Conservation (phyloP, 2,113 vertebrate genomes). For the Gymnobelideus leadbeateri region DNA sequence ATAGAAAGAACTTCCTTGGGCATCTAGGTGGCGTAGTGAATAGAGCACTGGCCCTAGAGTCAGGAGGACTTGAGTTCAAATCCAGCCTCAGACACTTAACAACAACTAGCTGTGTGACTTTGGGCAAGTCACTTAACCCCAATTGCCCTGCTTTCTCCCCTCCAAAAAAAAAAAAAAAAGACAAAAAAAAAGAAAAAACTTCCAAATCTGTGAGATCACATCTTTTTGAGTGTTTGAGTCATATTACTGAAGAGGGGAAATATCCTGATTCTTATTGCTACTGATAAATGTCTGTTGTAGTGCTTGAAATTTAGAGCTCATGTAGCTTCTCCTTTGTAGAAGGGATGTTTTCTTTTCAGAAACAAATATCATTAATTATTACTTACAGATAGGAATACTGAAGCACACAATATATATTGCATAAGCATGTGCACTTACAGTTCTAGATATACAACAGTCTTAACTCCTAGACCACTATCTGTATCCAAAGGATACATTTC, state of each 20-base stretch:
- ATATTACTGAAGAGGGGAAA: slow-evolving; percentile 4
- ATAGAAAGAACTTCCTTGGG: neutral
- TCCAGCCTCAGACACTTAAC: too few species aligned
- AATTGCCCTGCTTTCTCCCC: too few species aligned
- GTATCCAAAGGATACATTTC: neutral
- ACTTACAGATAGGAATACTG: neutral
- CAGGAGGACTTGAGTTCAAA: too few species aligned
- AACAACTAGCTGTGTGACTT: too few species aligned
- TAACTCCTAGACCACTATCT: neutral
- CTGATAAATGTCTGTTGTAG: neutral
- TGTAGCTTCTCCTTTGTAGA: slow-evolving; percentile 12
- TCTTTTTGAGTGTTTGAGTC: neutral
- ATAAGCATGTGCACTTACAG: neutral
- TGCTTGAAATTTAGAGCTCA: neutral
- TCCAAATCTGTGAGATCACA: neutral
- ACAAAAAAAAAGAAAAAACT: neutral
- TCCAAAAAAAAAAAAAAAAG: neutral
- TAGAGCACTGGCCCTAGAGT: too few species aligned
- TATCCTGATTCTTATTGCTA: neutral
- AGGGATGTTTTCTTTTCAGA: neutral
- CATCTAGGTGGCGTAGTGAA: too few species aligned
- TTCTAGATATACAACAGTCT: neutral
- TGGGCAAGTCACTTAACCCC: too few species aligned
- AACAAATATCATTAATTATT: neutral
- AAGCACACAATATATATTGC: neutral